Conservation (phyloP, 2,797 vertebrate species). For the Benthosema pterotum region DNA sequence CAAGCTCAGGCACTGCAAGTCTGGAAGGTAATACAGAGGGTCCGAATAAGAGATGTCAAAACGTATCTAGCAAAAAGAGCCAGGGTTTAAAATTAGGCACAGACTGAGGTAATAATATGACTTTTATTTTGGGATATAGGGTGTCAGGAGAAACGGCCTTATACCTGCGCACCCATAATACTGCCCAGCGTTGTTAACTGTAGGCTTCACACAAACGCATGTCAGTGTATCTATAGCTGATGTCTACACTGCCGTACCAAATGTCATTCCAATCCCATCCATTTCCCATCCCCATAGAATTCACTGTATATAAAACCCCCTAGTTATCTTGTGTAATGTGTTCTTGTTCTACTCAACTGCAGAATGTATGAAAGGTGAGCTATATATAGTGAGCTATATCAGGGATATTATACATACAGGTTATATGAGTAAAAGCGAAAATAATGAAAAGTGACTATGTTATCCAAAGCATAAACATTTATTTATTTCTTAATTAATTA, state of each 20-base stretch:
- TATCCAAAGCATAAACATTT: too few species aligned
- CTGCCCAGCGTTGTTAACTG: conserved; percentile 50
- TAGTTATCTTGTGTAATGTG: conserved; percentile 53
- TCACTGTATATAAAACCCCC: conserved; percentile 49
- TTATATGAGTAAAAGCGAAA: too few species aligned
- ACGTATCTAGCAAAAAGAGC: background rate
- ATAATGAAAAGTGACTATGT: too few species aligned
- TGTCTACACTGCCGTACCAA: conserved; percentile 58
- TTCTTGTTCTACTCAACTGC: conserved; percentile 42
- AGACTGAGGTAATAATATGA: background rate
- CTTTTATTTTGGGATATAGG: conserved; percentile 18
- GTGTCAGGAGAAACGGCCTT: conserved; percentile 28
- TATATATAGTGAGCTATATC: conserved; percentile 56
- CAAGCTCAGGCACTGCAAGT: conserved; percentile 22
- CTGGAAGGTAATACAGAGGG: conserved; percentile 2
- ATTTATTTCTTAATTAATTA: too few species aligned
- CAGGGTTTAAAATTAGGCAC: conserved; percentile 7
- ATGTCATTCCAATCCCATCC: conserved; percentile 28
- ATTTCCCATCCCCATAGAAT: conserved; percentile 33
- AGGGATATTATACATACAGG: conserved; percentile 50
- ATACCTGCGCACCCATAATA: conserved; percentile 44
- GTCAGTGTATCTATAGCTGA: conserved; percentile 30
- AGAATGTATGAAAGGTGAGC: conserved; percentile 62
- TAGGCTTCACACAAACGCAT: conserved; percentile 50
- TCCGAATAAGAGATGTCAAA: background rate